These are phyloP conservation scores for Gambusia holbrooki DNA, from an alignment of 2,113 vertebrate species.

Conservation along the genomic window DNA sequence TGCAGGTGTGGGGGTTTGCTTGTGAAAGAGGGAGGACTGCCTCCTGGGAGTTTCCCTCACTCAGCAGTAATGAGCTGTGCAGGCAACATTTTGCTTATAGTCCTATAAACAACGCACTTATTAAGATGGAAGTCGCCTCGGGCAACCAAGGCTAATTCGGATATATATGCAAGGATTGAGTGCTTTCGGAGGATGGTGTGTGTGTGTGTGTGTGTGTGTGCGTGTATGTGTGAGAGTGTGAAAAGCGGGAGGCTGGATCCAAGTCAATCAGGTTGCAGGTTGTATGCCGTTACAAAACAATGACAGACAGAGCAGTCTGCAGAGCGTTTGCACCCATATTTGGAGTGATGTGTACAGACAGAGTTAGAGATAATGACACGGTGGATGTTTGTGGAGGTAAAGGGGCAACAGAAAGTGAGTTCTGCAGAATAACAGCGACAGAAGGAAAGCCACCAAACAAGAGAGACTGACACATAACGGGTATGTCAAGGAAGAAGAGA, in stretches of 20 bases:
- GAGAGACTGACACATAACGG: neutral
- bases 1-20: conserved; percentile 9
- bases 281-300: conserved; percentile 28
- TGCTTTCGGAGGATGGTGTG: conserved; percentile 22
- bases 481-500: neutral
- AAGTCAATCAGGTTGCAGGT: conserved; percentile 49
- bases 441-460: neutral
- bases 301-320: conserved; percentile 44
- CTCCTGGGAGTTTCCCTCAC: conserved; percentile 65
- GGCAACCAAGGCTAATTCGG: conserved; percentile 63
- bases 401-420: neutral
- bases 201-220: too few species aligned
- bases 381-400: conserved; percentile 16
- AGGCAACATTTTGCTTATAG: conserved; percentile 74
- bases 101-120: conserved; percentile 78
- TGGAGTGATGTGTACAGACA: conserved; percentile 2
- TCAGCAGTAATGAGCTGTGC: conserved; percentile 76
- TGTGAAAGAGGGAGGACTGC: conserved; percentile 1
- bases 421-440: conserved; percentile 1
- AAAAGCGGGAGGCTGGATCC: neutral
- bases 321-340: conserved; percentile 45
- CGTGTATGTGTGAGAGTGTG: conserved; percentile 1
- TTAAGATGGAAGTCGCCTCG: conserved; percentile 70
- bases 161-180: conserved; percentile 42
- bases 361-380: conserved; percentile 5